phyloP scores from a whole-genome alignment of 2,797 vertebrate species.

The Poeciliopsis paucimaculata region DNA sequence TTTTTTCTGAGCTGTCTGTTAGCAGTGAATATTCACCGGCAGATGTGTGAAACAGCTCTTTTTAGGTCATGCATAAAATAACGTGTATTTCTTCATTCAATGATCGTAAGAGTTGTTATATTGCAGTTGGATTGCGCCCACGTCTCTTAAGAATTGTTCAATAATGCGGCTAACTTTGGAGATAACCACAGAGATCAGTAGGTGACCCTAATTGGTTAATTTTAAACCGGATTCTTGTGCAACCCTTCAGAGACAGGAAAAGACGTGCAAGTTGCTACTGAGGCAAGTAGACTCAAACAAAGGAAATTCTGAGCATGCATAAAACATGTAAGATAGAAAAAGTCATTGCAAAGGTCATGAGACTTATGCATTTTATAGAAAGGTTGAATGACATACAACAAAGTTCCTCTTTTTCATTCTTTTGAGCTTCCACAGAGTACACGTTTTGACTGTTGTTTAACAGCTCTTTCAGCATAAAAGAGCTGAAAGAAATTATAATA shows the following conservation, averaged over 20 bases:
- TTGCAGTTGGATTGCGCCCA: neutral
- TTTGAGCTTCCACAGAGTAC: neutral
- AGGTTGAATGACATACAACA: neutral
- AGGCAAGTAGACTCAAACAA: neutral
- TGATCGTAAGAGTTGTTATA: neutral
- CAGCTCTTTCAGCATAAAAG: neutral
- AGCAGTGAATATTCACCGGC: neutral
- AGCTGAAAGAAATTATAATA: too few species aligned
- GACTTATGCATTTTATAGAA: neutral
- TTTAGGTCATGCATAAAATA: neutral
- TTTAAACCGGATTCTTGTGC: neutral
- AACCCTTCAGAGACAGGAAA: neutral
- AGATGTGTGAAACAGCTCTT: neutral
- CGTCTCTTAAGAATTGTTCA: neutral
- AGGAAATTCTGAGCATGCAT: neutral
- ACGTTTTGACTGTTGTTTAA: neutral
- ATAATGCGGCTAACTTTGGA: neutral
- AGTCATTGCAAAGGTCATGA: neutral
- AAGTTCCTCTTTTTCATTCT: neutral
- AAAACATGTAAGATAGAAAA: neutral
- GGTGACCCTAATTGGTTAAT: neutral
- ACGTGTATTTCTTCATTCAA: neutral
- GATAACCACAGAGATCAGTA: neutral
- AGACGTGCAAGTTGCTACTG: neutral
- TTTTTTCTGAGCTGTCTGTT: neutral